phyloP scores from a whole-genome alignment of 2,888 invertebrate genomes.

The Aphidoletes aphidimyza region DNA sequence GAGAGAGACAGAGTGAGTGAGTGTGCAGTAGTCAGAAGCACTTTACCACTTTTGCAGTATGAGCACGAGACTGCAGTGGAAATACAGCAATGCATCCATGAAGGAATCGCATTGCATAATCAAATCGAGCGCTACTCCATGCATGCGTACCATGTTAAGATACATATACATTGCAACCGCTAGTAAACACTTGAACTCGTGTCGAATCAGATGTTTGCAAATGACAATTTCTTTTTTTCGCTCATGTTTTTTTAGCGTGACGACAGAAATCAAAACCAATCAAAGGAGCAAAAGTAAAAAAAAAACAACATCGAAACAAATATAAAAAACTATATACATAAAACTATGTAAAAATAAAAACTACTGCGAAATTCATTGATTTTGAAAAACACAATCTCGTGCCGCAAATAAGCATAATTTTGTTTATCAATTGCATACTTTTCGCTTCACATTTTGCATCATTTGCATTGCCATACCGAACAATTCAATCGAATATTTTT shows the following conservation, averaged over 20 bases:
- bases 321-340: neutral
- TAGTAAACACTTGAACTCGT: constrained; percentile 22
- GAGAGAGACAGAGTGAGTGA: neutral
- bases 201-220: constrained; percentile 3
- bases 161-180: neutral
- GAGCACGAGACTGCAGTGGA: neutral
- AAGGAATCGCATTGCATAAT: constrained; percentile 51
- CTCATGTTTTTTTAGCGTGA: neutral
- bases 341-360: neutral
- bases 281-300: too few relatives aligned
- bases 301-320: neutral
- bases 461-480: neutral
- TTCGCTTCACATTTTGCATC: constrained; percentile 1
- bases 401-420: constrained; percentile 19
- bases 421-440: constrained; percentile 16
- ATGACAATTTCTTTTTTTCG: constrained; percentile 2
- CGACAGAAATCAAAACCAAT: too few relatives aligned
- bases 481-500: neutral
- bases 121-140: constrained; percentile 25
- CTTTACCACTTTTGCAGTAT: constrained; percentile 1
- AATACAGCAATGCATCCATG: constrained; percentile 45
- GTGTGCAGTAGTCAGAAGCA: neutral
- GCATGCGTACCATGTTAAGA: constrained; percentile 38
- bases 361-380: neutral
- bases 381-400: constrained; percentile 22